These are phyloP conservation scores for Scotopteryx bipunctaria DNA, from an alignment of 2,888 invertebrate species.

Conservation along the genomic window DNA sequence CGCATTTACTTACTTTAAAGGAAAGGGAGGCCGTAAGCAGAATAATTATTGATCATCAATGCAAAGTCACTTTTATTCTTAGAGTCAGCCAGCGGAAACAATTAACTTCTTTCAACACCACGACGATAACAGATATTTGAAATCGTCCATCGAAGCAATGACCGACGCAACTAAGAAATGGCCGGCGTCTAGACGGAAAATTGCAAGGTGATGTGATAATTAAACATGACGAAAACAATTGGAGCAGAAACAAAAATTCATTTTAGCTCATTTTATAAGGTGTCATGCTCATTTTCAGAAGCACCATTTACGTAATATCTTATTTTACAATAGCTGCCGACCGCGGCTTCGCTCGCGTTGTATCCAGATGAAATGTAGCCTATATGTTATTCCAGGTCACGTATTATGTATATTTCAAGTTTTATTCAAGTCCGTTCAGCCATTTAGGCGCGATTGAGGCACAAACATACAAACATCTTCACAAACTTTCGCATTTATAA, in stretches of 20 bases:
- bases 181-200: constrained; percentile 63
- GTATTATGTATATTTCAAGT: too few species aligned
- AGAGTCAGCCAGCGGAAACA: constrained; percentile 58
- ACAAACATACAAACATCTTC: too few species aligned
- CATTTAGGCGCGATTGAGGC: too few species aligned
- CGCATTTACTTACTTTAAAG: not conserved
- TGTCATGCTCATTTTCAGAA: not conserved
- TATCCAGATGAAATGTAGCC: too few species aligned
- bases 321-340: too few species aligned
- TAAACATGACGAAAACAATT: constrained; percentile 57
- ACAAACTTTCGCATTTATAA: too few species aligned
- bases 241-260: constrained; percentile 49
- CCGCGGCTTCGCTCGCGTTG: too few species aligned
- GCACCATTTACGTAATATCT: not conserved
- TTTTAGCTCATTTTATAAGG: constrained; percentile 1
- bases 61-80: constrained; percentile 70
- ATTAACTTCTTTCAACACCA: constrained; percentile 61
- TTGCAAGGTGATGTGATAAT: constrained; percentile 61
- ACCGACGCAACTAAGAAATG: constrained; percentile 46
- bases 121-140: constrained; percentile 53
- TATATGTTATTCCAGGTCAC: too few species aligned
- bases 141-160: constrained; percentile 47
- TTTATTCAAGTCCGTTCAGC: too few species aligned
- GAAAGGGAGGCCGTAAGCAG: not conserved
- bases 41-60: constrained; percentile 29